phyloP scores from a whole-genome alignment of 2,888 invertebrate genomes.

The Pristionchus maxplancki region DNA sequence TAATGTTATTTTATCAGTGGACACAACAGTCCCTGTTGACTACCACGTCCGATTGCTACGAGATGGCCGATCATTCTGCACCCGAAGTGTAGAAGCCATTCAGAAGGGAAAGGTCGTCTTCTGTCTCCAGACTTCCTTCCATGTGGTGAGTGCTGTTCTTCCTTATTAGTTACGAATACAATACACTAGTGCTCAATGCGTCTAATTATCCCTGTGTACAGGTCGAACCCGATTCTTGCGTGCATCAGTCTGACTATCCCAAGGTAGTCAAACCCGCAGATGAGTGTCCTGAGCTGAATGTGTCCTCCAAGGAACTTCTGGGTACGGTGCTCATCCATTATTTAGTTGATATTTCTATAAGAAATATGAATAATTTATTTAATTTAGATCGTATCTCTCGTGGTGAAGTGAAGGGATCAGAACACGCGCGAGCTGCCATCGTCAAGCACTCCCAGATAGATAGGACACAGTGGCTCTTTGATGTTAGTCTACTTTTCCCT shows the following conservation, averaged over 20 bases:
- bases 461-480: conserved; percentile 51
- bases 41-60: conserved; percentile 79
- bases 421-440: conserved; percentile 42
- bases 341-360: background rate
- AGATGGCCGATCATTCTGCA: conserved; percentile 77
- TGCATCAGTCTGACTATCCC: conserved; percentile 65
- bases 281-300: conserved; percentile 36
- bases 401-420: conserved; percentile 43
- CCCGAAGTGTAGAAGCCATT: conserved; percentile 78
- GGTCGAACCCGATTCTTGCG: conserved; percentile 60
- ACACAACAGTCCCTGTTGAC: conserved; percentile 76
- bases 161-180: background rate
- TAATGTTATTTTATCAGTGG: conserved; percentile 62
- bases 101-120: conserved; percentile 79
- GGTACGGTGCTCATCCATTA: background rate
- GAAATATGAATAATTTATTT: background rate
- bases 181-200: no score
- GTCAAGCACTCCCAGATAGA: conserved; percentile 30
- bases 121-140: conserved; percentile 74
- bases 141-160: conserved; percentile 57
- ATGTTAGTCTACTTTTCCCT: conserved; percentile 16
- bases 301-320: conserved; percentile 23
- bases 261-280: conserved; percentile 61
- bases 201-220: no score
- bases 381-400: conserved; percentile 18